Evolutionary conservation across 2,113 vertebrate species (phyloP).

Genomic region (Tachysurus fulvidraco): DNA sequence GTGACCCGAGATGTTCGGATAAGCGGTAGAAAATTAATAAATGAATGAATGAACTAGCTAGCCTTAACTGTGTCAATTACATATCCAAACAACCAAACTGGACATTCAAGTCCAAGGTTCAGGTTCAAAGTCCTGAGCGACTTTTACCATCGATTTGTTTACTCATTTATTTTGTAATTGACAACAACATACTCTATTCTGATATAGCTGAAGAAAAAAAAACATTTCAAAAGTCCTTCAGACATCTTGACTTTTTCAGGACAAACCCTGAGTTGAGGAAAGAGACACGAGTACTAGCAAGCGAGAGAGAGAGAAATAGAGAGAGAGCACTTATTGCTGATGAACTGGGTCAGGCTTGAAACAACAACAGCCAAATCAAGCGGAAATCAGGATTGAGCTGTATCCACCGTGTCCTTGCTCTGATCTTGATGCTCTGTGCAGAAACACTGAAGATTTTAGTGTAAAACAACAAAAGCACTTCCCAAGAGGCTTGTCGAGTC

Average conservation of each 20-base stretch:
- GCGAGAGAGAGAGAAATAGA: neutral
- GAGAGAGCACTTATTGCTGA: constrained; percentile 46
- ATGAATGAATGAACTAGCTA: too few species aligned
- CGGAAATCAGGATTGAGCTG: neutral
- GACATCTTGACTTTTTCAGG: constrained; percentile 49
- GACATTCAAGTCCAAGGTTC: too few species aligned
- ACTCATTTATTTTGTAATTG: constrained; percentile 30
- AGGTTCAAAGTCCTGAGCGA: neutral
- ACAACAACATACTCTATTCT: constrained; percentile 55
- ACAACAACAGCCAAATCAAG: constrained; percentile 36
- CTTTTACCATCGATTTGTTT: constrained; percentile 11
- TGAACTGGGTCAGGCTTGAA: constrained; percentile 39
- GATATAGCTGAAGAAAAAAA: too few species aligned
- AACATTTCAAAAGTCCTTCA: constrained; percentile 25
- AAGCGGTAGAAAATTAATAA: too few species aligned
- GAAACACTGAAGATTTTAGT: neutral
- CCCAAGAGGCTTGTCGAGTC: neutral
- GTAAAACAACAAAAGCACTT: neutral
- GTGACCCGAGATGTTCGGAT: too few species aligned
- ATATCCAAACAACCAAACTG: too few species aligned
- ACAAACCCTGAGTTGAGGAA: constrained; percentile 4
- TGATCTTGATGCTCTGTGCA: neutral
- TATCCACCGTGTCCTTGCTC: constrained; percentile 17
- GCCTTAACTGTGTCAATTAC: too few species aligned
- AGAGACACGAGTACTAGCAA: neutral